Evolutionary conservation across 2,888 invertebrate species (phyloP).

Genomic region (Epistrophe eligans): DNA sequence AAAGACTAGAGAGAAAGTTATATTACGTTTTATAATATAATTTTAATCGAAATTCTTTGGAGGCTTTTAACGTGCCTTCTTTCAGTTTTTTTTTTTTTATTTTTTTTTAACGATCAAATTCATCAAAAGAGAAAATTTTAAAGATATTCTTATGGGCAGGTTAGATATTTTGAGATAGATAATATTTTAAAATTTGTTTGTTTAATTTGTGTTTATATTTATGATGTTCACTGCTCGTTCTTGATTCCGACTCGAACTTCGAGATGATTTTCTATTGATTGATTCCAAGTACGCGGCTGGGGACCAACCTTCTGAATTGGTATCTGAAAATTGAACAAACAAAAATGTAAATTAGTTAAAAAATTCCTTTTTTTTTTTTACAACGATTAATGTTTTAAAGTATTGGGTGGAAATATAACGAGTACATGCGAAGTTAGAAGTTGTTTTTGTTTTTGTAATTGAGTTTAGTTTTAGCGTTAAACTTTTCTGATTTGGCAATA

Average conservation of each 20-base stretch:
- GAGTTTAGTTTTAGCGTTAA: background rate
- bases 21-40: conserved; percentile 4
- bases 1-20: conserved; percentile 65
- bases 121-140: conserved; percentile 26
- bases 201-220: conserved; percentile 48
- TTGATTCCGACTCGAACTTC: conserved; percentile 87
- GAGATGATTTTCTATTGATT: conserved; percentile 89
- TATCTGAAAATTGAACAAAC: conserved; percentile 83
- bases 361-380: background rate
- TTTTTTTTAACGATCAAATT: conserved; percentile 9
- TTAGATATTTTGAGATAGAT: conserved; percentile 38
- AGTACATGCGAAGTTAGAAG: conserved; percentile 26
- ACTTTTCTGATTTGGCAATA: background rate
- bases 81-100: conserved; percentile 5
- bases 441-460: conserved; percentile 8
- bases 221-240: conserved; percentile 77
- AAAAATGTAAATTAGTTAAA: background rate
- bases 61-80: conserved; percentile 6
- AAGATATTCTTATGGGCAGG: conserved; percentile 29
- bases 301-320: conserved; percentile 94
- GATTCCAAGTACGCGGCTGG: conserved; percentile 96
- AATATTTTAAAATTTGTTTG: conserved; percentile 9
- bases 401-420: conserved; percentile 5
- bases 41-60: conserved; percentile 16
- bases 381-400: background rate